phyloP scores from a whole-genome alignment of 2,888 invertebrate genomes.

The Pharmacophagus antenor region DNA sequence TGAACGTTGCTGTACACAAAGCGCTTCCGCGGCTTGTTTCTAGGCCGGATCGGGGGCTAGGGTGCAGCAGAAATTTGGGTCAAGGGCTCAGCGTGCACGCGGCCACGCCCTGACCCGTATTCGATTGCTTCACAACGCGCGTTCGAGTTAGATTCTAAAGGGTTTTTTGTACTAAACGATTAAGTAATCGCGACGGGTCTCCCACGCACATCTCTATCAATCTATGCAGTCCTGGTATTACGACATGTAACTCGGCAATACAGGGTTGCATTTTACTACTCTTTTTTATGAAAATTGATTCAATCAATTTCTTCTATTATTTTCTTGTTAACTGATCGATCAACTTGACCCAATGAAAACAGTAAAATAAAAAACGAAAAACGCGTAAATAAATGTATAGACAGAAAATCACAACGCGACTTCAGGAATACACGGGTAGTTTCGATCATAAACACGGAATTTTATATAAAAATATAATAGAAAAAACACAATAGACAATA shows the following conservation, averaged over 20 bases:
- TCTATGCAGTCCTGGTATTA: conserved; percentile 14
- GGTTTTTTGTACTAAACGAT: conserved; percentile 23
- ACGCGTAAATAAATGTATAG: too few relatives aligned
- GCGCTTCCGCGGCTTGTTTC: conserved; percentile 34
- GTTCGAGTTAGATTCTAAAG: conserved; percentile 25
- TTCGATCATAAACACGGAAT: too few relatives aligned
- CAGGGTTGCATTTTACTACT: neutral
- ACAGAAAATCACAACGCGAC: too few relatives aligned
- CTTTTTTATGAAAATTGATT: too few relatives aligned
- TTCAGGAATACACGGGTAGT: too few relatives aligned
- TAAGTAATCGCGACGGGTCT: conserved; percentile 29
- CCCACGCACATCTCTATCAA: conserved; percentile 1
- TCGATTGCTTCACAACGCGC: conserved; percentile 27
- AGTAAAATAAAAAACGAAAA: too few relatives aligned
- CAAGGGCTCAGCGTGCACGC: conserved; percentile 39
- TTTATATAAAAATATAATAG: too few relatives aligned
- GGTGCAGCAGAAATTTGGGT: conserved; percentile 35
- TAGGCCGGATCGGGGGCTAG: conserved; percentile 26
- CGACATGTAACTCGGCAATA: too few relatives aligned
- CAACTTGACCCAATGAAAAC: too few relatives aligned
- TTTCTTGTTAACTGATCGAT: too few relatives aligned
- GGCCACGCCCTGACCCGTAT: conserved; percentile 36
- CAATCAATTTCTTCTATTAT: too few relatives aligned
- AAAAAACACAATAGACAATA: too few relatives aligned
- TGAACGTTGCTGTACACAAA: conserved; percentile 27